These are phyloP conservation scores for Xiphophorus hellerii DNA, from an alignment of 2,113 vertebrate genomes.

Conservation along the genomic window DNA sequence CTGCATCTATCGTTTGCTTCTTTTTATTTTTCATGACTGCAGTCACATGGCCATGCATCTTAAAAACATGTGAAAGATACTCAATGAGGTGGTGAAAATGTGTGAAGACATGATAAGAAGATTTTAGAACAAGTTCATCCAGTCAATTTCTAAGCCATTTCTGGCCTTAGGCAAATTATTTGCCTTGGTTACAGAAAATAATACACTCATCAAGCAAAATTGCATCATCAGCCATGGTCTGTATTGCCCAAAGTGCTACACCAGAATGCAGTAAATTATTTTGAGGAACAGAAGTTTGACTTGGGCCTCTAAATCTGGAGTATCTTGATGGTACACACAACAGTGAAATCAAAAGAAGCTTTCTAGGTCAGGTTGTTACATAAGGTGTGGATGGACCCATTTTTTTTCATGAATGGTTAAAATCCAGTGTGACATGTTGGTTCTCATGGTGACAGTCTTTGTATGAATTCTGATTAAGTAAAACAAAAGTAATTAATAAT, in stretches of 20 bases:
- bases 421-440: no score
- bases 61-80: slow-evolving; percentile 8
- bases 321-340: background rate
- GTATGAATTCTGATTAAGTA: no score
- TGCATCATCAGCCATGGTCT: slow-evolving; percentile 15
- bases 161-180: background rate
- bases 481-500: no score
- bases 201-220: slow-evolving; percentile 4
- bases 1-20: background rate
- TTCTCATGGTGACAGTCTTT: no score
- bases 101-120: slow-evolving; percentile 29
- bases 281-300: background rate
- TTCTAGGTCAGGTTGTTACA: background rate
- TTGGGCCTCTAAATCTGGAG: background rate
- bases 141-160: slow-evolving; percentile 2
- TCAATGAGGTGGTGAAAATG: slow-evolving; percentile 27
- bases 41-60: slow-evolving; percentile 19
- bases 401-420: no score
- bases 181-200: slow-evolving; percentile 20
- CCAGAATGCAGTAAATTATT: background rate
- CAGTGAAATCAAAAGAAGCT: background rate
- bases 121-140: slow-evolving; percentile 25
- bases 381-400: no score
- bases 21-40: slow-evolving; percentile 18
- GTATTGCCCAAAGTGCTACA: background rate